A percentile compares a stretch with the other conserved stretches of the same genome.
Conservation (phyloP, 2,888 invertebrate genomes). For the Oligia fasciuncula region DNA sequence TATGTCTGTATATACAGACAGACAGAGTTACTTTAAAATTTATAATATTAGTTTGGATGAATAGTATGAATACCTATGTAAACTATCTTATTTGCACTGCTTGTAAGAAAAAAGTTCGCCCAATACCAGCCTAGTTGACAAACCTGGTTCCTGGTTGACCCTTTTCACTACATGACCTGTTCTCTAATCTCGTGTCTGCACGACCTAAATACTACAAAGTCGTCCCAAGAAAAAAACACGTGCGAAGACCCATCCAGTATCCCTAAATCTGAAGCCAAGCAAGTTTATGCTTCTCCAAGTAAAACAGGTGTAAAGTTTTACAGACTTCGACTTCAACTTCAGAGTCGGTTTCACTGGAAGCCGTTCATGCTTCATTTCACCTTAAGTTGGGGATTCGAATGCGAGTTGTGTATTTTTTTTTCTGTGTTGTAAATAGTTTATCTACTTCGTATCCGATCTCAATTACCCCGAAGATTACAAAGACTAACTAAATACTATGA, state of each 20-base stretch:
- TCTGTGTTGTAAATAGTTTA: slow-evolving; percentile 18
- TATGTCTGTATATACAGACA: too few species aligned
- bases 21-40: too few species aligned
- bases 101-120: too few species aligned
- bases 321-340: slow-evolving; percentile 31
- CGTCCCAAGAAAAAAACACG: not conserved
- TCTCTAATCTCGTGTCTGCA: not conserved
- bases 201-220: not conserved
- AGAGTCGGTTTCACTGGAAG: slow-evolving; percentile 38
- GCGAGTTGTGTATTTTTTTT: slow-evolving; percentile 14
- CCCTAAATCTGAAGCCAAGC: not conserved
- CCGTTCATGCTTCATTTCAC: slow-evolving; percentile 47
- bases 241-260: slow-evolving; percentile 20
- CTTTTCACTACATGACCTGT: not conserved
- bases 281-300: slow-evolving; percentile 42
- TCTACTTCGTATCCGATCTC: not conserved
- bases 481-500: not conserved
- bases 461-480: not conserved
- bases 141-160: not conserved
- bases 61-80: too few species aligned
- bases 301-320: slow-evolving; percentile 58
- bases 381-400: slow-evolving; percentile 33
- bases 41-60: too few species aligned
- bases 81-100: too few species aligned
- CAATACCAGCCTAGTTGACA: too few species aligned